These are phyloP conservation scores for Diphyllodes magnificus DNA, from an alignment of 2,113 vertebrate species.

Conservation along the genomic window DNA sequence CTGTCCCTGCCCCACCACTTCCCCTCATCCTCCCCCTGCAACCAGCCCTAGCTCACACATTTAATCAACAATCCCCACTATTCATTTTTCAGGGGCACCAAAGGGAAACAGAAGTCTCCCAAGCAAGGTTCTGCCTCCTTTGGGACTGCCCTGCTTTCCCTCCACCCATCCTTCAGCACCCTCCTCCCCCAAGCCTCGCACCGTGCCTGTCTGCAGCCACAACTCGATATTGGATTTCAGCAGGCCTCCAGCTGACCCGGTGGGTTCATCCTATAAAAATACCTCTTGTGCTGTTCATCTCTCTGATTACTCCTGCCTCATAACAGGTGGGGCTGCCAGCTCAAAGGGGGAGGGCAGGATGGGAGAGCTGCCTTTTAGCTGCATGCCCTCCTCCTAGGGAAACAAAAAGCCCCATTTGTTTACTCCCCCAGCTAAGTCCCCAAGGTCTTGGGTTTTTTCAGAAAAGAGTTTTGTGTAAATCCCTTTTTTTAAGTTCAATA, in stretches of 20 bases:
- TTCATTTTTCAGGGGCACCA: constrained; percentile 2
- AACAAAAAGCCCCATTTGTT: not conserved
- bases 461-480: not conserved
- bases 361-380: not conserved
- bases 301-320: constrained; percentile 28
- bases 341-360: not conserved
- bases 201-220: not conserved
- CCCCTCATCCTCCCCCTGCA: not conserved
- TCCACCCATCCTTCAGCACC: constrained; percentile 13
- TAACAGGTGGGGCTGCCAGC: constrained; percentile 47
- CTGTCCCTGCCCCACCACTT: not conserved
- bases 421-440: not conserved
- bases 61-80: not conserved
- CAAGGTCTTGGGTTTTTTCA: not conserved
- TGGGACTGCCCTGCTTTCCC: not conserved
- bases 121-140: not conserved
- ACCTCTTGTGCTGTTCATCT: not conserved
- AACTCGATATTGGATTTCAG: constrained; percentile 24
- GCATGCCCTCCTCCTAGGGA: not conserved
- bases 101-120: constrained; percentile 1
- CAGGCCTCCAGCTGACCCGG: constrained; percentile 46
- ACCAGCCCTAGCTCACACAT: not conserved
- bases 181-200: not conserved
- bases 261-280: constrained; percentile 54
- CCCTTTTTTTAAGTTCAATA: not conserved